Base-by-base conservation (phyloP, 2,797 vertebrate genomes). In the Xiphorhynchus erythropygius region DNA sequence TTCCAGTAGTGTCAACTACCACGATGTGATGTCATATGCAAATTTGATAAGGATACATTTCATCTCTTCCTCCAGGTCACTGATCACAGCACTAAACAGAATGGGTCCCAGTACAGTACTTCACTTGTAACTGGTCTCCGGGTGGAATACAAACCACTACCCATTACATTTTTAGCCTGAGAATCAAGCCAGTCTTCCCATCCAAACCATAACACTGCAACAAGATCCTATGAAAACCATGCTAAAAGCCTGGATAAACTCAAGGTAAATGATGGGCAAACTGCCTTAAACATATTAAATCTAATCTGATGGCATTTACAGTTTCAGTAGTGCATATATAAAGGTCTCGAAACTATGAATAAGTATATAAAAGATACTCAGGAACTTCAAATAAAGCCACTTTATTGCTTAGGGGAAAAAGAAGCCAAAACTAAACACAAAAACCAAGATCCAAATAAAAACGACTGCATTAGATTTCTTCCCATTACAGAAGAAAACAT, bases 1-100 rank as follows among this genome's bases (percentile, higher is more conserved):
- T 35, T 52, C 44, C 73, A 6, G 0, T 59, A 46, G 5, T 7
- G 9, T 17, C 53, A 71, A 0, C 24, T 53, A 7, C 30, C 10
- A 6, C 35, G n/a, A 5, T 0, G 2, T 42, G 67, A 89, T 23
- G 35, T 16, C 63, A 47, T 46, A 5, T 4, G 33, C 15, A 89
- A 32, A 42, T 59, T 33, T 47, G 30, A 53, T 16, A 18, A 47
- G 22, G 42, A 68, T 17, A 71, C 25, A 35, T 27, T 69, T 57
- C 17, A n/a, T 25, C n/a, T 82, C 42, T 42, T 90, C 67, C 62
- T 57, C 28, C 60, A 80, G 47, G 44, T 44, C 56, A 86, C 5
- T 41, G 47, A 76, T 50, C 47, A 47, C 64, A 25, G 27, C 17
- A 69, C 35, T 32, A 59, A 82, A 76, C 9, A 68, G 22, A 53